Base-by-base conservation (phyloP, 1,140 invertebrate genomes). In the Reticulitermes speratus region DNA sequence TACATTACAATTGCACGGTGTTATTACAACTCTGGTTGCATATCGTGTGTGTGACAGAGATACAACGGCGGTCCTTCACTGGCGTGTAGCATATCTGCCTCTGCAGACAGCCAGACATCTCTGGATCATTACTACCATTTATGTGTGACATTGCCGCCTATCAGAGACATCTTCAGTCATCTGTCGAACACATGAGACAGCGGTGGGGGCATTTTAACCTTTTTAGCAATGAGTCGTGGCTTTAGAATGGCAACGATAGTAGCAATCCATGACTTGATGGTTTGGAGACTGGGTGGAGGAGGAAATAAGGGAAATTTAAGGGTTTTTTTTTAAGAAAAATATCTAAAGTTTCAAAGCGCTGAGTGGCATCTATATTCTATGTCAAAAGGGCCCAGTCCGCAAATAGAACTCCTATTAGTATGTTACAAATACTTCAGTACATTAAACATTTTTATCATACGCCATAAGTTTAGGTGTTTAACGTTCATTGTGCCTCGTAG, bases 211-310 rank as follows among this genome's bases (percentile, higher is more conserved):
- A 30, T 75, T 30, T 8, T 14, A 75, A 75, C 65, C 65, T 75
- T 75, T 75, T 75, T 30, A 75, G 65, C 65, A 75, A 75, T 75
- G 65, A 75, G 65, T 11, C 65, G 65, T 75, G 65, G 65, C 65
- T 55, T 55, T 16, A 55, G 19, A 55, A 55, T 55, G 52, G 52
- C 52, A 9, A 30, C n/a, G n/a, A 75, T 75, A 30, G 65, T 75
- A 75, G 65, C 7, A 75, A 75, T 55, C 19, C 14, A 55, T 55
- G 52, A 14, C 52, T 55, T 55, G 19, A 16, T 19, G 52, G 3
- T 19, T 55, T 16, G 19, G 52, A 5, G 52, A 5, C 14, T 12
- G 19, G 11, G 19, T 16, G 19, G 52, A 21, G 19, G 52, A 55
- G 11, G 19, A 30, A 30, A 75, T n/a, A 8, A 75, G 65, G 16